Evolutionary conservation across 1,140 invertebrate genomes (phyloP), one percentile per base, ranked within the genome.

Genomic region (Megathymus violae): DNA sequence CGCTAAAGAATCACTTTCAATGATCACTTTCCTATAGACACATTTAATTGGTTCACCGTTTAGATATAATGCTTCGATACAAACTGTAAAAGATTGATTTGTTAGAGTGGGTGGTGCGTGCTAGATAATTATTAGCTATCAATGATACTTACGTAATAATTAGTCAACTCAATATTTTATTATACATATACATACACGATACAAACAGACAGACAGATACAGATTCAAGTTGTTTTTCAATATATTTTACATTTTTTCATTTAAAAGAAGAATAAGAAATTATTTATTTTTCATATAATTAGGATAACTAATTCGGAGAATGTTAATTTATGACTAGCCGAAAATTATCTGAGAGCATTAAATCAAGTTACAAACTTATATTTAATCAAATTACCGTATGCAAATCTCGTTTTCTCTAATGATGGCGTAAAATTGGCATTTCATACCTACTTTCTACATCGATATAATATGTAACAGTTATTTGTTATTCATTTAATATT

Each of bases 11-110:
- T 59, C 51, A 58, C 48, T 62, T 67, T 64, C 62, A 64, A 64
- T 47, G 54, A 68, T 52, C 61, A 51, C 66, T 60, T 68, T 68
- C 61, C 54, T 68, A 68, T 38, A 64, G 16, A 46, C 22, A 15
- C 17, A 46, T 51, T 51, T 40, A 38, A 51, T 51, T 51, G 31
- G 48, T 36, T 17, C 16, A 19, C 48, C 7, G 34, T 40, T 51
- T 51, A 51, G 48, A 51, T 51, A n/a, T 51, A 22, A 51, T 13
- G 13, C 15, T 5, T 0, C 5, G 34, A 19, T 40, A 51, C 31
- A 51, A 16, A 13, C 16, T 51, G 25, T 15, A 38, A 10, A 38
- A 17, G 48, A 51, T 40, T 51, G 48, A 51, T 38, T 38, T 17
- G 16, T 3, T 51, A 14, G 48, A 51, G 34, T 38, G 34, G 48